Base-by-base conservation (phyloP, 35 echinoderm and acorn worm genomes). In the Apostichopus japonicus region DNA sequence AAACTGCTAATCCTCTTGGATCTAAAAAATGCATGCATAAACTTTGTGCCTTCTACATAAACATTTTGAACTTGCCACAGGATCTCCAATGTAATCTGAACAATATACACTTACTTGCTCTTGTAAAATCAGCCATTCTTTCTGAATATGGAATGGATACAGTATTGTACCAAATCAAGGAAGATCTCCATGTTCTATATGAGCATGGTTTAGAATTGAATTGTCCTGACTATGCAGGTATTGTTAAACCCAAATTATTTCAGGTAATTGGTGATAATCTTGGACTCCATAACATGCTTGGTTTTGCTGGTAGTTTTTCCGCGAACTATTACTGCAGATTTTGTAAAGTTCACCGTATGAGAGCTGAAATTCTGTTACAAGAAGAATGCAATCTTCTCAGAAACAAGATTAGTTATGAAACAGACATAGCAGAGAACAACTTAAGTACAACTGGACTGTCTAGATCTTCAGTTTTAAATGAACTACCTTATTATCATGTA, bases 91-190 rank as follows among this genome's bases (percentile, higher is more conserved):
- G 77, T 10, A 82, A 58, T 9, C 82, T 92, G 62, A 55, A 80
- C 55, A 79, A 92, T 21, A 92, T 92, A 19, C 78, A 81, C 53
- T 82, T 92, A 24, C 77, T 80, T 70, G 91, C 77, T 53, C 79
- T 92, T 56, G 91, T 91, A 25, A 78, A 91, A 25, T 79, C 25
- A 25, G n/a, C 77, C 44, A 59, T 70, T 17, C 53, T 92, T 63
- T 81, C 91, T 25, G 82, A 92, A 33, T 92, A 92, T 92, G 91
- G 91, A 59, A 83, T 92, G 53, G 77, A 92, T 82, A 80, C 58
- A 65, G 62, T 80, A 25, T 22, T 92, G 15, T 56, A 79, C 65
- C 77, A 81, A 16, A 24, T 92, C 54, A 80, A 57, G 53, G 62
- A 80, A 63, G 91, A 92, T 23, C 4, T 81, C 53, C 81, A 80